Evolutionary conservation across 2,113 vertebrate genomes (phyloP).

Genomic region (Caracal caracal): DNA sequence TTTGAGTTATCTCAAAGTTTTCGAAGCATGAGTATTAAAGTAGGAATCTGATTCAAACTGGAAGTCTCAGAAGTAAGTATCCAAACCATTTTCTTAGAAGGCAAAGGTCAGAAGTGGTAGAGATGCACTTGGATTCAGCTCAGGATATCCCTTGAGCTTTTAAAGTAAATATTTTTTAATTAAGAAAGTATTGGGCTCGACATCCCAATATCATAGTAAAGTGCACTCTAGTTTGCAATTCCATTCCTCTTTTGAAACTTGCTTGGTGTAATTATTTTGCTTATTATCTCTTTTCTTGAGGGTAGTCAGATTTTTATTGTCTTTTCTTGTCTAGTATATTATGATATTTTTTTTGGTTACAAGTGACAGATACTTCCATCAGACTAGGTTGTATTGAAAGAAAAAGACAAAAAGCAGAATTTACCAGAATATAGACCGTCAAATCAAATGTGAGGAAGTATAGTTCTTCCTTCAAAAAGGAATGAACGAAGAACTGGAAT

Average conservation of each 20-base stretch:
- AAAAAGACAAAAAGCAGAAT: neutral
- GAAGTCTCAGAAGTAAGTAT: constrained; percentile 57
- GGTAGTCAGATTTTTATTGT: constrained; percentile 22
- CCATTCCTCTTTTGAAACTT: constrained; percentile 18
- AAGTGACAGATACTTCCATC: neutral
- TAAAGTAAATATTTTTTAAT: constrained; percentile 52
- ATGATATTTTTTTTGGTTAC: neutral
- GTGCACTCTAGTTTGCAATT: neutral
- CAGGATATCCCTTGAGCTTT: constrained; percentile 48
- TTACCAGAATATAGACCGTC: neutral
- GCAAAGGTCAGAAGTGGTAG: constrained; percentile 9
- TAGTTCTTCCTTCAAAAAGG: neutral
- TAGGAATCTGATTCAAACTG: constrained; percentile 60
- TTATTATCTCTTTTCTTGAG: constrained; percentile 53
- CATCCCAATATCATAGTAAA: neutral
- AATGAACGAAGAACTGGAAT: neutral
- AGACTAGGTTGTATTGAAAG: neutral
- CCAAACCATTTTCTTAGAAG: constrained; percentile 26
- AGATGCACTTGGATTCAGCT: constrained; percentile 11
- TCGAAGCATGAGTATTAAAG: constrained; percentile 47
- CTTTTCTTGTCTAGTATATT: neutral
- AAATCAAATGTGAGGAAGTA: neutral
- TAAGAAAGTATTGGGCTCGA: constrained; percentile 29
- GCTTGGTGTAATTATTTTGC: constrained; percentile 51
- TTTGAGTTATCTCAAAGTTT: constrained; percentile 68